These are phyloP conservation scores for Torymus aiolomorphi DNA, from an alignment of 2,888 invertebrate species.

Conservation along the genomic window DNA sequence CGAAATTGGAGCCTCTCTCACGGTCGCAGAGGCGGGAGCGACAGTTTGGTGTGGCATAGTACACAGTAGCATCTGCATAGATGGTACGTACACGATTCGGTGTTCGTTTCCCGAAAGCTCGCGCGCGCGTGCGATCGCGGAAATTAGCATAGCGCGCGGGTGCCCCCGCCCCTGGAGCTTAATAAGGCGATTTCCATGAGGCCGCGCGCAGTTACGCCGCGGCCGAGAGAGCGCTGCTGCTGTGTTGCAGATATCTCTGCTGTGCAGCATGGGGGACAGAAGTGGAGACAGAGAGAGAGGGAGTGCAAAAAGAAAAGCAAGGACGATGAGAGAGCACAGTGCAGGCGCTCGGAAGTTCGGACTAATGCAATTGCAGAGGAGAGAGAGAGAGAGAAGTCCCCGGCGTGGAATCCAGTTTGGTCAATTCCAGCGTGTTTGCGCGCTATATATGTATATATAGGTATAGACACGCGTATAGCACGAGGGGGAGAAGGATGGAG, in stretches of 20 bases:
- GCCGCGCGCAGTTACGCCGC: conserved; percentile 1
- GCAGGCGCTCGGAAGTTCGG: conserved; percentile 7
- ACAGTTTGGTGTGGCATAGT: too few species aligned
- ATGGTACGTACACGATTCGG: too few species aligned
- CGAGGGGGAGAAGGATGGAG: not conserved
- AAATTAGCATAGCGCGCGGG: conserved; percentile 33
- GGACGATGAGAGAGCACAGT: too few species aligned
- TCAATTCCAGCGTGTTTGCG: conserved; percentile 12
- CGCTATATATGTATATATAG: too few species aligned
- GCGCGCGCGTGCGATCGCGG: not conserved
- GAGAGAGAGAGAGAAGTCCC: not conserved
- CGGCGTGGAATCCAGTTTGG: conserved; percentile 36
- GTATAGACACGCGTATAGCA: not conserved
- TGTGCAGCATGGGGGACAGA: too few species aligned
- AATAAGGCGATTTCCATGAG: conserved; percentile 37
- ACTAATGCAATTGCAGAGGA: conserved; percentile 34
- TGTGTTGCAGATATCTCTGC: too few species aligned
- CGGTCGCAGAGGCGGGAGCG: not conserved
- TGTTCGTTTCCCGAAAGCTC: conserved; percentile 1
- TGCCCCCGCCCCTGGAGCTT: not conserved
- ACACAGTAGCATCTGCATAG: too few species aligned
- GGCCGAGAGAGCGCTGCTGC: too few species aligned
- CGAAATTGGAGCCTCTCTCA: conserved; percentile 11
- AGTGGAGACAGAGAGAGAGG: conserved; percentile 3
- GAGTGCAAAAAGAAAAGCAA: conserved; percentile 7